Conservation (phyloP, 2,113 vertebrate species). For the Hipposideros armiger region DNA sequence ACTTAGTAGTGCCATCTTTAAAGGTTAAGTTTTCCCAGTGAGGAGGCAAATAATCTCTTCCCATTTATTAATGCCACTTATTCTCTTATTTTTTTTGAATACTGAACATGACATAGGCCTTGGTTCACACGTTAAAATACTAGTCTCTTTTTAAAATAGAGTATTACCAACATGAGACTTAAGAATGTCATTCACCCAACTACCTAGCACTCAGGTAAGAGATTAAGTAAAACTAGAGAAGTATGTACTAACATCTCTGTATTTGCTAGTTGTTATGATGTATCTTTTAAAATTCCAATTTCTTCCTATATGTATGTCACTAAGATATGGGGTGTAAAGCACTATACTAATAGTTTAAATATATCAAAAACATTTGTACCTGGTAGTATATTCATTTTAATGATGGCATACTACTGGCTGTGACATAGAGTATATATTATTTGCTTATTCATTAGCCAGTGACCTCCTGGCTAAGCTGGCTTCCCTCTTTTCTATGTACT, state of each 20-base stretch:
- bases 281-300: background rate
- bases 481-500: background rate
- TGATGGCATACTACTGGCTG: background rate
- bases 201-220: background rate
- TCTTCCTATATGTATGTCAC: background rate
- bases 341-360: background rate
- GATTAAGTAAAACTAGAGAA: background rate
- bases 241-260: background rate
- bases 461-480: background rate
- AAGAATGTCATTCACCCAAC: background rate
- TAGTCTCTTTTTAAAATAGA: conserved; percentile 6
- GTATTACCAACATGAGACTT: background rate
- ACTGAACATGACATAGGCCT: background rate
- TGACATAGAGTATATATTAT: background rate
- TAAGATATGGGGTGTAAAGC: background rate
- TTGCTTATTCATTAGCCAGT: background rate
- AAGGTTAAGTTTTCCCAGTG: conserved; percentile 26
- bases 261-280: background rate
- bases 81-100: background rate
- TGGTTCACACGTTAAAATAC: background rate
- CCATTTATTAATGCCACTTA: conserved; percentile 28
- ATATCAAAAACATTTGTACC: background rate
- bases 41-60: conserved; percentile 30
- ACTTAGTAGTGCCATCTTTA: background rate
- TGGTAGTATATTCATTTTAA: conserved; percentile 5